Conservation (phyloP, 2,797 vertebrate genomes). For the Melanotaenia maccullochi region DNA sequence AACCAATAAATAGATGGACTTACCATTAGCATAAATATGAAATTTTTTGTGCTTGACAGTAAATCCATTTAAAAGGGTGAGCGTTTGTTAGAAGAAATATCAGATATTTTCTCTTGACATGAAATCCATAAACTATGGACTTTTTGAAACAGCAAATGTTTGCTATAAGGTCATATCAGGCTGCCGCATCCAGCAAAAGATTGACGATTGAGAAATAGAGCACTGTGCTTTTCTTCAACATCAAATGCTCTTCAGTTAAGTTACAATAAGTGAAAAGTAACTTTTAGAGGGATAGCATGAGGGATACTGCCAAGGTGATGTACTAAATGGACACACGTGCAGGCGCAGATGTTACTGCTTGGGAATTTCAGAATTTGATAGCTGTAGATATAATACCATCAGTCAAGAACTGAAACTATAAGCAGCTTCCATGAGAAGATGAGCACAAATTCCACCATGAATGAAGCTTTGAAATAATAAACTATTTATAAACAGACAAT, state of each 20-base stretch:
- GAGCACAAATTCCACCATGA: background rate
- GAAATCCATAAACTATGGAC: conserved; percentile 79
- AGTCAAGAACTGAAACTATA: background rate
- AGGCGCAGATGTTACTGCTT: conserved; percentile 1
- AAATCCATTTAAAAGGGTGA: conserved; percentile 77
- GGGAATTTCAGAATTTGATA: background rate
- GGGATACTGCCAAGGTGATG: conserved; percentile 32
- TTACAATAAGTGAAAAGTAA: conserved; percentile 45
- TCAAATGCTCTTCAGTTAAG: conserved; percentile 31
- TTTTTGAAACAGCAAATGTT: conserved; percentile 74
- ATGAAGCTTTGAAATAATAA: background rate
- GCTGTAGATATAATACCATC: background rate
- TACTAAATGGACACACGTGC: conserved; percentile 19
- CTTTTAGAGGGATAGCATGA: conserved; percentile 33
- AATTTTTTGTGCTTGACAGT: conserved; percentile 69
- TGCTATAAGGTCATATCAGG: conserved; percentile 76
- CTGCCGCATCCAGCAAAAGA: conserved; percentile 44
- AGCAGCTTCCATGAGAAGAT: background rate
- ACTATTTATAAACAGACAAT: background rate
- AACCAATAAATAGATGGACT: conserved; percentile 76
- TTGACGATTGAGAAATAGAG: conserved; percentile 56
- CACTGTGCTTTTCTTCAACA: conserved; percentile 31
- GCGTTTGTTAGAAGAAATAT: conserved; percentile 79
- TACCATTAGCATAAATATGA: conserved; percentile 78
- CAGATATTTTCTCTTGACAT: conserved; percentile 72